Percentiles rank a stretch among this genome's conserved stretches.
Evolutionary conservation across 2,113 vertebrate genomes (phyloP).

Genomic region (Alethe castanea): DNA sequence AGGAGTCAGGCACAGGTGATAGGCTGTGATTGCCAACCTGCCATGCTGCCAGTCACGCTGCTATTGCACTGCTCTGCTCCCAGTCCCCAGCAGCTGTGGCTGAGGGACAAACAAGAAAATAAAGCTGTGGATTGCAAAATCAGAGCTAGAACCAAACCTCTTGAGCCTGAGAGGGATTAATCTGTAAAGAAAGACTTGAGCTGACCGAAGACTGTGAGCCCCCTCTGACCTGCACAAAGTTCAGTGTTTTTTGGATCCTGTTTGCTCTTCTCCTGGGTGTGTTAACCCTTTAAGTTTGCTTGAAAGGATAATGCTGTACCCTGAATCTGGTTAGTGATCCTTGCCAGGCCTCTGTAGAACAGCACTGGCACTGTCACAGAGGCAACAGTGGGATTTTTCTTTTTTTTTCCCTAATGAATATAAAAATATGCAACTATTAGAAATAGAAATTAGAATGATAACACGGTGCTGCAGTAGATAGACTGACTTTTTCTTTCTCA

Average conservation of each 20-base stretch:
- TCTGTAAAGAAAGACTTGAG: constrained; percentile 27
- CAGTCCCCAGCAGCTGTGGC: not conserved
- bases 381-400: not conserved
- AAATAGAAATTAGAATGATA: not conserved
- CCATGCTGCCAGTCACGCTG: not conserved
- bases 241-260: not conserved
- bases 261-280: not conserved
- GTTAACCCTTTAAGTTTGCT: not conserved
- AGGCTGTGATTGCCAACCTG: not conserved
- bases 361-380: not conserved
- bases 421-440: not conserved
- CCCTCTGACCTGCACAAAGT: not conserved
- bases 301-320: not conserved
- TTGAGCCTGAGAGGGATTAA: not conserved
- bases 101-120: not conserved
- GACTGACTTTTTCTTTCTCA: constrained; percentile 36
- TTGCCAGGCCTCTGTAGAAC: not conserved
- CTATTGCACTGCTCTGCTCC: not conserved
- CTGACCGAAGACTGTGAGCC: not conserved
- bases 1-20: not conserved
- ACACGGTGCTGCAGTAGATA: not conserved
- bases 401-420: not conserved
- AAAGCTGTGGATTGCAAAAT: not conserved
- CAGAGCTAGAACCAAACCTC: constrained; percentile 14
- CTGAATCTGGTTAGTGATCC: not conserved